Base-by-base conservation (phyloP, 2,888 invertebrate species). In the Watsonalla binaria region DNA sequence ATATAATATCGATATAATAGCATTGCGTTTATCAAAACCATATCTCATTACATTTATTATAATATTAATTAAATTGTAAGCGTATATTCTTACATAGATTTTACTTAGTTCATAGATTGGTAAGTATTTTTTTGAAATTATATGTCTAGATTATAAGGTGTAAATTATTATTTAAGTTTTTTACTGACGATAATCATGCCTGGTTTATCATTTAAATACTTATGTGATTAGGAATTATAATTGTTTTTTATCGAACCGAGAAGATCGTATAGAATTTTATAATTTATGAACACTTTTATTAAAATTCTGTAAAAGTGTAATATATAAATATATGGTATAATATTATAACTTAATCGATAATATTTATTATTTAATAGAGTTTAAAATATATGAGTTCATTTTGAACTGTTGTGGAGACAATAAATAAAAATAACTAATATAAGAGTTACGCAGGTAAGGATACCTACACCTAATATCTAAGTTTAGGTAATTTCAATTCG, bases 21-120 rank as follows among this genome's bases (percentile, higher is more conserved):
- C 50, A 59, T 57, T 63, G 57, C 59, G 57, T 63, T 59, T 58
- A 64, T 60, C 60, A 59, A 57, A 52, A 46, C 54, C 63, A 63
- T 59, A 58, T 62, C 61, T 61, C 50, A 45, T 48, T 51, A 51
- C 54, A 55, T 13, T 47, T 47, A n/a, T 1, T 42, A 9, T 42
- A 9, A 42, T 9, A 46, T 87, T 39, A 53, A 45, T 52, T 49
- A 24, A 24, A 24, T 24, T 24, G 24, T 50, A 35, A 47, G 45
- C 45, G 34, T 45, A n/a, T 14, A 14, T 46, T 9, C n/a, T n/a
- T 51, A 51, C 47, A n/a, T 35, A 46, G 34, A 33, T 33, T 6
- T 24, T 14, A 14, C 13, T 34, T 11, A 35, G 24, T 24, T n/a
- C 24, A 24, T 24, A 51, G 37, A 35, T 9, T 33, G 9, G n/a